These are phyloP conservation scores for Calidris pygmaea DNA, from an alignment of 2,113 vertebrate genomes.

Conservation along the genomic window DNA sequence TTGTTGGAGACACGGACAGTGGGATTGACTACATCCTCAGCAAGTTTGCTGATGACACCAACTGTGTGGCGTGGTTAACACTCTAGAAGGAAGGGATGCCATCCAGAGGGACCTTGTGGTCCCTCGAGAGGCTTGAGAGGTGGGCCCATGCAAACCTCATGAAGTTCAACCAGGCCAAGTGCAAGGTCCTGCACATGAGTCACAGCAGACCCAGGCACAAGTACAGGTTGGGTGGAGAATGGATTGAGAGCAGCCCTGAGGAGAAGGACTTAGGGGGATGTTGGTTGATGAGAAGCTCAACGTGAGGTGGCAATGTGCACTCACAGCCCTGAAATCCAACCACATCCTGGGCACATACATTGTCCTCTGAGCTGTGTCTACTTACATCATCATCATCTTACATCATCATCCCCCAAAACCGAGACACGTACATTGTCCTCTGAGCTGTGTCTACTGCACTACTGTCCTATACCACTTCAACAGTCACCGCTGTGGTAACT, in stretches of 20 bases:
- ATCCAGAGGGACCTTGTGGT: no score
- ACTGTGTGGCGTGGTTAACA: no score
- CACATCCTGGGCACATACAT: no score
- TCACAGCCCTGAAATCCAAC: neutral
- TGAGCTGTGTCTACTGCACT: neutral
- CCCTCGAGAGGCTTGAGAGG: neutral
- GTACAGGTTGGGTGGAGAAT: neutral
- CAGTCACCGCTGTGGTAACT: neutral
- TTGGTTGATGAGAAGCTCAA: neutral
- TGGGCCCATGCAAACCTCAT: neutral
- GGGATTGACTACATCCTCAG: neutral
- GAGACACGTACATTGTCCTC: neutral
- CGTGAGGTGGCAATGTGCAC: neutral
- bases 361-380: no score
- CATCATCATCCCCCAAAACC: neutral
- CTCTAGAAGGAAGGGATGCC: no score
- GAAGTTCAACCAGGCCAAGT: neutral
- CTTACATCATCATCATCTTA: no score
- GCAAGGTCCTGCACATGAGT: neutral
- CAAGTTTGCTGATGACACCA: no score
- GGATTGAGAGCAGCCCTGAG: neutral
- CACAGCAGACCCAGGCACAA: neutral
- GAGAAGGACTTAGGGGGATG: neutral
- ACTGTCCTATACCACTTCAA: no score
- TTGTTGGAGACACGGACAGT: neutral